Evolutionary conservation across 2,888 invertebrate species (phyloP), one percentile per base, ranked within the genome.

Genomic region (Diarsia mendica): DNA sequence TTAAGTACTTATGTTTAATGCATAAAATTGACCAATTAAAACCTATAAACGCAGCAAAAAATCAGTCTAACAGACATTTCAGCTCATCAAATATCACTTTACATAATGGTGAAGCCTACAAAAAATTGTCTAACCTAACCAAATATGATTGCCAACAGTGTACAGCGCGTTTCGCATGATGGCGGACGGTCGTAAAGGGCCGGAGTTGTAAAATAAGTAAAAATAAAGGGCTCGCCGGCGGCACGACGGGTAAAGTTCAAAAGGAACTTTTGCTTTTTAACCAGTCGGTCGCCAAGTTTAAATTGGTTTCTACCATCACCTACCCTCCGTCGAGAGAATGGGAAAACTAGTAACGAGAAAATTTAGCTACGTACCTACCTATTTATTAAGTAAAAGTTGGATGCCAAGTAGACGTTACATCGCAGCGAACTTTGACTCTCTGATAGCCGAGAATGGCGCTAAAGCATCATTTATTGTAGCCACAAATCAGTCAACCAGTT

Each of bases 201-300:
- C 90, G 84, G 90, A 89, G 90, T 89, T 92, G 91, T 93, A 94
- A 94, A 95, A 93, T 92, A 93, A 93, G 92, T 92, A 94, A 93
- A 94, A 92, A 94, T 91, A 93, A 93, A 93, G 91, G 92, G 90
- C 91, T 89, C 84, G 90, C 90, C 91, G 88, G 85, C 91, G 92
- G 93, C 91, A 89, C 83, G 83, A 90, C 90, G 91, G 89, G 85
- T 89, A 87, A 93, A 94, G 92, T 94, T 94, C 92, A 91, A 93
- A 94, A 90, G 90, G 89, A 94, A 94, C 93, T 95, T 95, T 95
- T 93, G 94, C 94, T 94, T 95, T 95, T 94, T 94, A 95, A 94
- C 94, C 93, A 94, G 94, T 93, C 91, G 91, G 93, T 93, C 92
- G 92, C 92, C 91, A 95, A 95, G 93, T 95, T 95, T 95, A 95